These are phyloP conservation scores for Chalcosyrphus nemorum DNA, from an alignment of 2,888 invertebrate species.

Conservation along the genomic window DNA sequence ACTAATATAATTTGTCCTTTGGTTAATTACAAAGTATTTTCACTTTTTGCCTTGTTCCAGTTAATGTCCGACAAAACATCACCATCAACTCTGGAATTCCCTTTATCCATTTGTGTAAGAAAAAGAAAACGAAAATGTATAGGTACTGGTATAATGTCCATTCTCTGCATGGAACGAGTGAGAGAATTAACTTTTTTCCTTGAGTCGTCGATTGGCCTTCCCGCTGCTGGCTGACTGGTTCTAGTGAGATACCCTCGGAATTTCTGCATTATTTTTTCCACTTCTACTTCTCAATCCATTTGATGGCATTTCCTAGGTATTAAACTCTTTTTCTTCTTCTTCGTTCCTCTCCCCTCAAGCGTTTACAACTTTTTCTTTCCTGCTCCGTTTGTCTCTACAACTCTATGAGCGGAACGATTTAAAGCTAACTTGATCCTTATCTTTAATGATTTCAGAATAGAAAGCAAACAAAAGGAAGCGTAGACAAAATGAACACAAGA, in stretches of 20 bases:
- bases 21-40: slow-evolving; percentile 1
- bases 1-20: not conserved
- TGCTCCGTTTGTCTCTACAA: not conserved
- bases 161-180: slow-evolving; percentile 1
- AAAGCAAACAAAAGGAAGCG: slow-evolving; percentile 61
- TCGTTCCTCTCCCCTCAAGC: slow-evolving; percentile 8
- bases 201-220: slow-evolving; percentile 41
- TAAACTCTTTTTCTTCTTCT: slow-evolving; percentile 49
- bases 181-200: slow-evolving; percentile 31
- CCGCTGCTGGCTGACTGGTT: slow-evolving; percentile 11
- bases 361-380: slow-evolving; percentile 13
- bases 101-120: not conserved
- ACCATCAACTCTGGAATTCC: not conserved
- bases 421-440: slow-evolving; percentile 80
- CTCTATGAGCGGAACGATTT: slow-evolving; percentile 73
- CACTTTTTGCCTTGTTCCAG: not conserved
- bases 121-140: not conserved
- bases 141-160: slow-evolving; percentile 26
- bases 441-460: slow-evolving; percentile 79
- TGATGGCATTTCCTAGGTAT: slow-evolving; percentile 60
- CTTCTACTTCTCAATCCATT: slow-evolving; percentile 54
- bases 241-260: slow-evolving; percentile 24
- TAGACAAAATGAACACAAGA: slow-evolving; percentile 45
- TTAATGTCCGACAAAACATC: not conserved
- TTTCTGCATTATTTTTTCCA: slow-evolving; percentile 40